A percentile compares a stretch with the other conserved stretches of the same genome.
Evolutionary conservation across 2,888 invertebrate species (phyloP).

Genomic region (Ophion costatus): DNA sequence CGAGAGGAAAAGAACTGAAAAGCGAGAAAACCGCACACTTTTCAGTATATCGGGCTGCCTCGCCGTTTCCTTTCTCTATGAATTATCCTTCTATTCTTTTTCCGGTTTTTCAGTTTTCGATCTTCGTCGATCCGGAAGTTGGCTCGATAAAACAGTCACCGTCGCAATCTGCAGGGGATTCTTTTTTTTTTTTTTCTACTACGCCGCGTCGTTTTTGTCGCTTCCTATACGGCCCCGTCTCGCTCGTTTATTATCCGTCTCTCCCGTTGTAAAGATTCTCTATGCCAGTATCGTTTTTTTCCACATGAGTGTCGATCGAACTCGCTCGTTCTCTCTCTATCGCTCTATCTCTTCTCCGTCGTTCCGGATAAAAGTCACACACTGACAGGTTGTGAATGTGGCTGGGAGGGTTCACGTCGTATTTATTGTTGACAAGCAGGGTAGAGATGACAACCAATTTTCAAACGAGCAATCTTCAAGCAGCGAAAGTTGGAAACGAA

Average conservation of each 20-base stretch:
- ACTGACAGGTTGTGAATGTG: too few species aligned
- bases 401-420: not conserved
- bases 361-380: too few species aligned
- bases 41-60: slow-evolving; percentile 18
- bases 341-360: too few species aligned
- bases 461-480: not conserved
- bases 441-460: not conserved
- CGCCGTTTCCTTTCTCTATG: slow-evolving; percentile 7
- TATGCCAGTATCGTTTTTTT: not conserved
- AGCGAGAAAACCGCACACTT: slow-evolving; percentile 35
- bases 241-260: slow-evolving; percentile 30
- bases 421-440: not conserved
- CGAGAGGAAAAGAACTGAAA: slow-evolving; percentile 55
- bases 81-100: slow-evolving; percentile 21
- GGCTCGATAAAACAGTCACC: slow-evolving; percentile 43
- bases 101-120: slow-evolving; percentile 39
- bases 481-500: too few species aligned
- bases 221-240: not conserved
- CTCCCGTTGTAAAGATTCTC: slow-evolving; percentile 30
- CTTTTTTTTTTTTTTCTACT: slow-evolving; percentile 1
- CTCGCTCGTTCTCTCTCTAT: too few species aligned
- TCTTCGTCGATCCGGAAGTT: slow-evolving; percentile 40
- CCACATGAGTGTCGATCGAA: not conserved
- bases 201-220: slow-evolving; percentile 4
- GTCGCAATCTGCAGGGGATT: slow-evolving; percentile 24